Evolutionary conservation across 2,113 vertebrate genomes (phyloP), one percentile per base, ranked within the genome.

Genomic region (Clarias macrocephalus): DNA sequence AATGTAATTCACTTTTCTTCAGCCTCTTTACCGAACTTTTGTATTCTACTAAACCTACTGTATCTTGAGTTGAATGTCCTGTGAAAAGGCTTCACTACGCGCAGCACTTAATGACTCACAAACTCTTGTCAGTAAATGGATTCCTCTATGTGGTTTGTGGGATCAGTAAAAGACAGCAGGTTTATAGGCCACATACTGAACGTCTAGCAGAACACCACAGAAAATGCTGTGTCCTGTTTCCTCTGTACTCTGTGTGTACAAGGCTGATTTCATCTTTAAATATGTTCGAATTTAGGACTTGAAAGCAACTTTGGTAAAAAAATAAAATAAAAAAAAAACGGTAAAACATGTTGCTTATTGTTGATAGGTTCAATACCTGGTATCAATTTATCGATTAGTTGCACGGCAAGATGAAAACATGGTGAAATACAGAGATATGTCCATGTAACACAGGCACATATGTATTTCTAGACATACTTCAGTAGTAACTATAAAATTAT

Each of bases 121-220:
- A 30, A 70, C 79, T 54, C 33, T 70, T 80, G 80, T 62, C 89
- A 92, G 90, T 90, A 91, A 94, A 90, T 87, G 19, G 84, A 91
- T 92, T 91, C 85, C 91, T 90, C 59, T 8, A 84, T 68, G 13
- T 80, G 62, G 66, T 76, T 59, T 81, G 63, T 66, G 79, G 42
- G 73, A 82, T 81, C 86, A 79, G 76, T 62, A 62, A 54, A 56
- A 87, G 83, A 91, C 86, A 89, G 18, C 73, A 72, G 59, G 52
- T 66, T 54, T 66, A 9, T 4, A 19, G 16, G 18, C 11, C 30
- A 68, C 15, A 33, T 5, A 68, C 28, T 33, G 13, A 2, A 68
- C 6, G 7, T 62, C 19, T 8, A 68, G 65, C 15, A 68, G 13
- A 30, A 68, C 63, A 30, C n/a, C 11, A 33, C 3, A 65, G 0